Evolutionary conservation across 2,797 vertebrate species (phyloP), one percentile per base, ranked within the genome.

Genomic region (Crax fasciolata): DNA sequence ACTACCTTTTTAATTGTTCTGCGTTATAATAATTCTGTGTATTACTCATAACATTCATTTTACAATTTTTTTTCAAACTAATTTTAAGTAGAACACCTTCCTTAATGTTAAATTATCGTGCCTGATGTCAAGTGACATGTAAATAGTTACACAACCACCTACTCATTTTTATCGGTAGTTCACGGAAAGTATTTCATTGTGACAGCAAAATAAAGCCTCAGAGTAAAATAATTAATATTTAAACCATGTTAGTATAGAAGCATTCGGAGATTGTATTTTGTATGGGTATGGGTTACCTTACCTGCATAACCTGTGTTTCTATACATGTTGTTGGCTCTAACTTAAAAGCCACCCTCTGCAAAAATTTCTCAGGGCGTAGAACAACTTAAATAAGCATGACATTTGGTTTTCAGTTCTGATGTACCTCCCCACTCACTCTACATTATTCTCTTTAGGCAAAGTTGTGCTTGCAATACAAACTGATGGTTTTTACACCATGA

Each of bases 401-500:
- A 0, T 49, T 74, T 27, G 27, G 6, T 79, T 79, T 72, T 67
- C 55, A 82, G n/a, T 28, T 81, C 71, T 51, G 25, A 70, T 18
- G 78, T 73, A 73, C 18, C 16, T 84, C 21, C 20, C 13, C 16
- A 49, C 32, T 30, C 25, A 8, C 19, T 75, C 51, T 44, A 39
- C 24, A 48, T 14, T 13, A 6, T 30, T 44, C 8, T 52, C 78
- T 82, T 55, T 28, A 79, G 16, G 61, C 27, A 67, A 70, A 70
- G 20, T n/a, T 62, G 27, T 11, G 15, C 7, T 23, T 63, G 13
- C 87, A 86, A 89, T 77, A 90, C 91, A 96, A 96, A 94, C 88
- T 93, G 51, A 96, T 52, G 98, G 95, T 90, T 97, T 96, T 91
- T 87, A 91, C 81, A 59, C 94, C 91, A 94, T 49, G 2, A 96